These are phyloP conservation scores for Tympanoctomys barrerae DNA, from an alignment of 2,797 vertebrate species.

Conservation along the genomic window DNA sequence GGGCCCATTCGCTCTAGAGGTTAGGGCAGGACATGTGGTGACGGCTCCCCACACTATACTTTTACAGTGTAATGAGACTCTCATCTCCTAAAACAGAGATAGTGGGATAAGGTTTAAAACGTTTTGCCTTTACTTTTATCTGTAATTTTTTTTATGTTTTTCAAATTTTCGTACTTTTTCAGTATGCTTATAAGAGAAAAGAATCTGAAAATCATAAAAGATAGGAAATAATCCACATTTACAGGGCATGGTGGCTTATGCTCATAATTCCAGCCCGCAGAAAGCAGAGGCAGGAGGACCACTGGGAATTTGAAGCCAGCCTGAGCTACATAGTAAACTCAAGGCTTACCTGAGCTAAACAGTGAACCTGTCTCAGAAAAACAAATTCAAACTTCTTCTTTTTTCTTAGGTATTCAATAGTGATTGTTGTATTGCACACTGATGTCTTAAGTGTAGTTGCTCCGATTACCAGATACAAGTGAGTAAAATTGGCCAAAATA, in stretches of 20 bases:
- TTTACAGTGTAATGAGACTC: not conserved
- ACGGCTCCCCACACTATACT: not conserved
- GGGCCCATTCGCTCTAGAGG: no score
- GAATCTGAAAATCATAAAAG: not conserved
- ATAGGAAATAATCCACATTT: constrained; percentile 36
- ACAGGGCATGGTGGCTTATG: not conserved
- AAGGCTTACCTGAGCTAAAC: not conserved
- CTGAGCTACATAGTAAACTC: not conserved
- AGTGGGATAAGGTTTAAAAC: constrained; percentile 2
- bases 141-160: constrained; percentile 11
- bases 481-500: no score
- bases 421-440: no score
- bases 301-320: not conserved
- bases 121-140: not conserved
- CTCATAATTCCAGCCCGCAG: not conserved
- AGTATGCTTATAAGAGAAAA: not conserved
- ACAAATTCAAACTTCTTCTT: not conserved
- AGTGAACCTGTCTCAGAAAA: not conserved
- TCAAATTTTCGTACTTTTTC: not conserved
- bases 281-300: not conserved
- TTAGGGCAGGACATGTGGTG: no score
- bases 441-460: no score
- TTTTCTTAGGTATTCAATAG: no score
- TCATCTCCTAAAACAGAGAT: not conserved
- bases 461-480: no score